Evolutionary conservation across 2,888 invertebrate species (phyloP).

Genomic region (Drosophila emarginata): DNA sequence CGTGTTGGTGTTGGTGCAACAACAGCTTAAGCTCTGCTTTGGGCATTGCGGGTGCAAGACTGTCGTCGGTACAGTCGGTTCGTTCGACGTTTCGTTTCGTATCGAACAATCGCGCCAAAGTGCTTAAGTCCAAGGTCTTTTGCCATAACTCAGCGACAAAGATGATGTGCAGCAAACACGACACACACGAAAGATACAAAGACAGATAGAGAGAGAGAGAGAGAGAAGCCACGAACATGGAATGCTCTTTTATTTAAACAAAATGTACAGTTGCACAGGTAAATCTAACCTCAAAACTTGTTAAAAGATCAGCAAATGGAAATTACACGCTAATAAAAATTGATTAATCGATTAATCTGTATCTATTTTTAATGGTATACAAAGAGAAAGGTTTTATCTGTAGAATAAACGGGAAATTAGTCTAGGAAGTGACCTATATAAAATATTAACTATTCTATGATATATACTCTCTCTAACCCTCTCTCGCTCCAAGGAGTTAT

Average conservation of each 20-base stretch:
- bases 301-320: neutral
- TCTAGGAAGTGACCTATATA: no score
- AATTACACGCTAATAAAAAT: neutral
- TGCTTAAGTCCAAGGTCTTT: constrained; percentile 67
- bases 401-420: neutral
- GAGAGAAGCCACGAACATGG: neutral
- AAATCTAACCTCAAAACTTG: neutral
- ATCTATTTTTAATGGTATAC: no score
- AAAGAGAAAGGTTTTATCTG: neutral
- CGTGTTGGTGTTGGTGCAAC: neutral
- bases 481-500: neutral
- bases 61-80: constrained; percentile 44
- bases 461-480: no score
- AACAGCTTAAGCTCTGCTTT: constrained; percentile 10
- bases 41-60: constrained; percentile 46
- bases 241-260: neutral
- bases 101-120: constrained; percentile 27
- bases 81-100: constrained; percentile 3
- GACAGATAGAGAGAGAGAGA: neutral
- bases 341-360: no score
- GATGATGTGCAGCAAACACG: constrained; percentile 51
- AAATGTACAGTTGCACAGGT: neutral
- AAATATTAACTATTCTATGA: no score
- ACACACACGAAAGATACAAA: neutral
- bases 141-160: constrained; percentile 62